These are phyloP conservation scores for Tyto alba DNA, from an alignment of 2,113 vertebrate species.

Conservation along the genomic window DNA sequence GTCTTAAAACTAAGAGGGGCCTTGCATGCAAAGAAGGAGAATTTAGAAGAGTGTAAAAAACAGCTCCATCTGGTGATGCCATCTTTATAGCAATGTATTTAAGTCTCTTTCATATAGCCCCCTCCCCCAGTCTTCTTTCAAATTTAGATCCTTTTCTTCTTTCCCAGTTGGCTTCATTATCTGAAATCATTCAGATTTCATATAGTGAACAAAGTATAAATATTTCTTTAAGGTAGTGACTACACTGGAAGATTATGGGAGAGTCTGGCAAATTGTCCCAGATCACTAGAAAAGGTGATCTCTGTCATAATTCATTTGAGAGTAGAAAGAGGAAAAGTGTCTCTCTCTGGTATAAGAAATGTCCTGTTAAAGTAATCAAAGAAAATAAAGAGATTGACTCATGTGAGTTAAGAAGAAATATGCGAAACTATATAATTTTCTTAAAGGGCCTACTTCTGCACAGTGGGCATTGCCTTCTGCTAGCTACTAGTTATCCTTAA, in stretches of 20 bases:
- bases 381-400: constrained; percentile 4
- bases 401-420: neutral
- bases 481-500: neutral
- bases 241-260: neutral
- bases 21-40: neutral
- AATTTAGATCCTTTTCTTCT: constrained; percentile 19
- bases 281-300: constrained; percentile 4
- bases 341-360: neutral
- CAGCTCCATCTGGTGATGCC: constrained; percentile 36
- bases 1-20: neutral
- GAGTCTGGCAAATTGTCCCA: constrained; percentile 7
- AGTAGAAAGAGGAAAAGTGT: neutral
- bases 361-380: constrained; percentile 22
- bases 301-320: constrained; percentile 18
- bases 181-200: constrained; percentile 36
- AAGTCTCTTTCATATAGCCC: neutral
- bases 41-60: constrained; percentile 3
- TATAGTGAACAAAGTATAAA: constrained; percentile 4
- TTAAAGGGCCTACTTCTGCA: neutral
- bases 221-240: neutral
- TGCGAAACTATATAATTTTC: neutral
- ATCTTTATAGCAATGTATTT: neutral
- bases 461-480: neutral
- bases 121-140: neutral
- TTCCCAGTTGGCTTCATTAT: constrained; percentile 44